Evolutionary conservation across 2,888 invertebrate genomes (phyloP).

Genomic region (Tubulanus polymorphus): DNA sequence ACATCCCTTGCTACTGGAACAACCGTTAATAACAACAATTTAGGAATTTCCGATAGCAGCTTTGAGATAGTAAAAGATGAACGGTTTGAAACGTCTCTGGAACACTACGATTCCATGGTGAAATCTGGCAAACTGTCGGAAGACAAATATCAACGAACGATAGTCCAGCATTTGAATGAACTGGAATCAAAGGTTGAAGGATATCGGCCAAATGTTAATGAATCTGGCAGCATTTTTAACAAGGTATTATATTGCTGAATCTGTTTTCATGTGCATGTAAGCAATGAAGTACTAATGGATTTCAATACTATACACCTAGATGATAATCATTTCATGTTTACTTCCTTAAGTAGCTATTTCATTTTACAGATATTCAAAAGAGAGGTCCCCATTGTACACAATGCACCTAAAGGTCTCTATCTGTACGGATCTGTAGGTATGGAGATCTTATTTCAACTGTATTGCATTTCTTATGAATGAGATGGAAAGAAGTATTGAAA

Average conservation of each 20-base stretch:
- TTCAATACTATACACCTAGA: too few species aligned
- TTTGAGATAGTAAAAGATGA: too few species aligned
- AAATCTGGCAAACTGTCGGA: slow-evolving; percentile 49
- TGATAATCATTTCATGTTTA: too few species aligned
- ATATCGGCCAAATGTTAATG: slow-evolving; percentile 60
- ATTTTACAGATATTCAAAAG: background rate
- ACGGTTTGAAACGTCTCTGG: too few species aligned
- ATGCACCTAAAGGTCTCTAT: slow-evolving; percentile 36
- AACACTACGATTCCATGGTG: slow-evolving; percentile 58
- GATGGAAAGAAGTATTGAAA: background rate
- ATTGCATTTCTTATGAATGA: background rate
- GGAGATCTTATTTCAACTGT: slow-evolving; percentile 5
- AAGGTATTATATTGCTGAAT: slow-evolving; percentile 10
- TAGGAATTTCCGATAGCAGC: too few species aligned
- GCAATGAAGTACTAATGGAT: too few species aligned
- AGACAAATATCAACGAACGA: slow-evolving; percentile 71
- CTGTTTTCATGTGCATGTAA: too few species aligned
- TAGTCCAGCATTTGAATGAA: slow-evolving; percentile 67
- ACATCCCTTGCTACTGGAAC: too few species aligned
- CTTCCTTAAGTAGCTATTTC: background rate
- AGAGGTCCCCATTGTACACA: too few species aligned
- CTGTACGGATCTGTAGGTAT: slow-evolving; percentile 47
- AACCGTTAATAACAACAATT: too few species aligned
- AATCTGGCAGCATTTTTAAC: slow-evolving; percentile 12
- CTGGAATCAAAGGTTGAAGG: slow-evolving; percentile 64